Base-by-base conservation (phyloP, 2,888 invertebrate genomes). In the Labia minor region DNA sequence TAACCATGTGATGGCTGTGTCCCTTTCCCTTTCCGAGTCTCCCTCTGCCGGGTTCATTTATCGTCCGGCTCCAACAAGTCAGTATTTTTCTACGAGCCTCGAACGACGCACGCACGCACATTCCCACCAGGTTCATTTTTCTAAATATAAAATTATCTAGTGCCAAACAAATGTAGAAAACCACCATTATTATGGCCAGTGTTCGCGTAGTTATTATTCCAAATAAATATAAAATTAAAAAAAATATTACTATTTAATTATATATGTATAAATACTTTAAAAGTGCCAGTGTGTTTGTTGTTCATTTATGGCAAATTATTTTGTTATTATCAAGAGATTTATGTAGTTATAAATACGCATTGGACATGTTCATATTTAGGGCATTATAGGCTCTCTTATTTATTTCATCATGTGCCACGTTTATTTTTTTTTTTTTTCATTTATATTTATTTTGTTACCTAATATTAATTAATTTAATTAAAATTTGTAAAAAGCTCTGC, bases 41-140 rank as follows among this genome's bases (percentile, higher is more conserved):
- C 49, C 49, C n/a, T 49, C 14, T 4, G 6, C 49, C 6, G 49
- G 49, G 6, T 8, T 14, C 3, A 4, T 49, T 49, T 3, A 49
- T 49, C 14, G 49, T 49, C 49, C 49, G n/a, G 49, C 49, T 16
- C 49, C 49, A 49, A 49, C 49, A 4, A 49, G 49, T 49, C 49
- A 49, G 49, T 49, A 49, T 49, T 49, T 49, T 49, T 49, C 6
- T 49, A 49, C 49, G 49, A 49, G 49, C 49, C 49, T 49, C 49
- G 49, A 49, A n/a, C 49, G 49, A 49, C 49, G 49, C 49, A 49
- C 49, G 49, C 49, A 49, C 49, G 49, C 49, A 49, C 49, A 49
- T 49, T 49, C 49, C 49, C 49, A 49, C 49, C 49, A 11, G 49
- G 49, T 49, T 16, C 16, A n/a, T 11, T 49, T 49, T 8, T 33